Evolutionary conservation across 1,140 invertebrate genomes (phyloP), one percentile per base, ranked within the genome.

Genomic region (Neoseiulus cucumeris): DNA sequence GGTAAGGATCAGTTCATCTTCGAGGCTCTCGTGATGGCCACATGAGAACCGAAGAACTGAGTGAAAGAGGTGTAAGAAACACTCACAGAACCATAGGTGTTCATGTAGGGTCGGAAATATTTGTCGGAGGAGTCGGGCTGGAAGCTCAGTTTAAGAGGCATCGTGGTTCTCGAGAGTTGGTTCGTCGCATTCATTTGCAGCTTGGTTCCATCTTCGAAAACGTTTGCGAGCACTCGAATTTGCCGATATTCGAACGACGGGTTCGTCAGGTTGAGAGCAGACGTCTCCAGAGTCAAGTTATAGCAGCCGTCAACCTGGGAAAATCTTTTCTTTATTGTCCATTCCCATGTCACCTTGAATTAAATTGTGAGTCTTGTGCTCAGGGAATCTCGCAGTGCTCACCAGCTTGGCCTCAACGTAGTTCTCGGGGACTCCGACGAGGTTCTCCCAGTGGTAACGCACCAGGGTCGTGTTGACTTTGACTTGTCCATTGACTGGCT

Each of bases 161-260:
- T 77, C 39, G 78, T 72, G 0, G 80, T 80, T 5, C 78, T 76
- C 25, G 51, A 59, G 17, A 59, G 17, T 17, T 25, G 14, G 14
- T 78, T 80, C 6, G 79, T 82, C 0, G 79, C 78, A 64, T 83
- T 83, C 69, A 83, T 78, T 71, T 80, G 79, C 9, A 80, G 74
- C 39, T 80, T 79, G 0, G 83, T 85, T 4, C 81, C 80, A 20
- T 80, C 77, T 72, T 85, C 83, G 0, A 79, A 82, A 17, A 84
- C 80, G 64, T 80, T 79, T 0, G 80, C 81, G 45, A 77, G 73
- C 9, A 82, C 69, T 20, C 75, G 70, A 6, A 82, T 76, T 42
- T 76, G 76, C 29, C 74, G 76, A 0, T 79, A 79, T 4, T 76
- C 74, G 18, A 77, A 75, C 69, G 77, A 76, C 75, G 75, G 76